These are phyloP conservation scores for Rhinichthys klamathensis DNA, from an alignment of 2,113 vertebrate species.

Conservation along the genomic window DNA sequence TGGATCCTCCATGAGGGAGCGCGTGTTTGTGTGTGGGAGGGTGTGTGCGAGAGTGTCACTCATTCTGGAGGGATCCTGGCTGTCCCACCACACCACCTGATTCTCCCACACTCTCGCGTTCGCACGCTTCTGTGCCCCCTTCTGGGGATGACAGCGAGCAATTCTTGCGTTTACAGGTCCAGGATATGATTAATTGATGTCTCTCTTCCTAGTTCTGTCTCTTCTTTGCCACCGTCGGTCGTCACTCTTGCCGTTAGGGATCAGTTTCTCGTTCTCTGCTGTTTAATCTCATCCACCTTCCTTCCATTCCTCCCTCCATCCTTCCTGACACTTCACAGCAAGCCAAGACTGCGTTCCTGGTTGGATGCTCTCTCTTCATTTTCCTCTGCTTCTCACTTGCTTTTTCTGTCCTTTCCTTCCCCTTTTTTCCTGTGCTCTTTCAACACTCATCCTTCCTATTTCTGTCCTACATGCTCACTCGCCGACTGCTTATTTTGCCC, in stretches of 20 bases:
- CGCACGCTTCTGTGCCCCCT: neutral
- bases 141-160: neutral
- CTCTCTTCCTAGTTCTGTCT: conserved; percentile 2
- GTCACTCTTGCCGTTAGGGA: neutral
- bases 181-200: neutral
- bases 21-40: conserved; percentile 32
- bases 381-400: neutral
- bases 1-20: conserved; percentile 35
- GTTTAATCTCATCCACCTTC: neutral
- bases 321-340: conserved; percentile 28
- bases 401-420: conserved; percentile 2
- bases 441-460: conserved; percentile 25
- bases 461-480: conserved; percentile 54
- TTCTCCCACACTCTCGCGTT: conserved; percentile 42
- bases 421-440: conserved; percentile 24
- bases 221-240: neutral
- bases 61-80: conserved; percentile 43
- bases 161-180: conserved; percentile 25
- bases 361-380: conserved; percentile 20
- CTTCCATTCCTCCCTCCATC: neutral
- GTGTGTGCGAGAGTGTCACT: conserved; percentile 33
- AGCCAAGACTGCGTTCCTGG: conserved; percentile 11
- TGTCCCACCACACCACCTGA: conserved; percentile 52
- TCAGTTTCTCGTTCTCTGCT: neutral
- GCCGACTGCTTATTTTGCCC: conserved; percentile 54